Conservation (phyloP, 2,797 vertebrate species). For the Characodon lateralis region DNA sequence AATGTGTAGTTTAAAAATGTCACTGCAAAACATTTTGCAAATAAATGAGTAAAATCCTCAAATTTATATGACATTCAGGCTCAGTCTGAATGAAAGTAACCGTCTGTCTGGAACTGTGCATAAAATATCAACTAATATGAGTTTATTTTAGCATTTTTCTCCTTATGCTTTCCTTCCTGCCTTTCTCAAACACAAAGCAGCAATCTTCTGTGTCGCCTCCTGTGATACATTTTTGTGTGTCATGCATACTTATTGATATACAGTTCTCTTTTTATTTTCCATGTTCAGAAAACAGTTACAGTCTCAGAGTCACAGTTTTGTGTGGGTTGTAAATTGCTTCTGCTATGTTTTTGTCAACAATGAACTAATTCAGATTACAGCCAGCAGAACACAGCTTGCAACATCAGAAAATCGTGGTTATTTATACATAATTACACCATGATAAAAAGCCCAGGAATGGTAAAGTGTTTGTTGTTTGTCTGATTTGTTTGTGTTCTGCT, state of each 20-base stretch:
- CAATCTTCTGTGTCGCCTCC: neutral
- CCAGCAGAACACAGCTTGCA: neutral
- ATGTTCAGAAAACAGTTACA: neutral
- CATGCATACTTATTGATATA: neutral
- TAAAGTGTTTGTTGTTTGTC: neutral
- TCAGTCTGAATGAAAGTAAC: neutral
- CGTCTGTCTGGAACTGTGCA: too few species aligned
- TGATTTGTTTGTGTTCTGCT: slow-evolving; percentile 11
- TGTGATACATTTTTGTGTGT: neutral
- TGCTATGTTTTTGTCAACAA: neutral
- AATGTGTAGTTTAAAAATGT: neutral
- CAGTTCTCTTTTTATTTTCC: neutral
- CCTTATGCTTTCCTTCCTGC: neutral
- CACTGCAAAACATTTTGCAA: neutral
- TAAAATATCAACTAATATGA: neutral
- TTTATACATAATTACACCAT: slow-evolving; percentile 11
- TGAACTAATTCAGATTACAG: slow-evolving; percentile 8
- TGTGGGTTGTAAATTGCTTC: neutral
- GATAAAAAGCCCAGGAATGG: slow-evolving; percentile 1
- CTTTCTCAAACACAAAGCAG: neutral
- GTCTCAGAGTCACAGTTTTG: slow-evolving; percentile 1
- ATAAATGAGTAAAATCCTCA: neutral
- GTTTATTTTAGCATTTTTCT: neutral
- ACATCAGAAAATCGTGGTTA: slow-evolving; percentile 10
- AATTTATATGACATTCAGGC: neutral